phyloP scores from a whole-genome alignment of 2,797 vertebrate genomes.

The Lacerta agilis region DNA sequence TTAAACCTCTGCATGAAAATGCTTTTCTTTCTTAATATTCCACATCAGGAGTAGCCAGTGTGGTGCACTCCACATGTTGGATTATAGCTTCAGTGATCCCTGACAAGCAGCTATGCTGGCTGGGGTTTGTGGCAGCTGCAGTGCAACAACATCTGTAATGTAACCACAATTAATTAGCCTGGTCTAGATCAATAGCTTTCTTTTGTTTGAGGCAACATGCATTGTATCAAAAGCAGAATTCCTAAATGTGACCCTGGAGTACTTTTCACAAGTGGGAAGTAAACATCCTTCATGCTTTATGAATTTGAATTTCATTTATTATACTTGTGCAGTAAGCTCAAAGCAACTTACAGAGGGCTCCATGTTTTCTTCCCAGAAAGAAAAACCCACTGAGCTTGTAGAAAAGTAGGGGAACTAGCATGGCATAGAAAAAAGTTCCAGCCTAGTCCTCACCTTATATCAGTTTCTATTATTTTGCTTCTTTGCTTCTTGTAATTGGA shows the following conservation, averaged over 20 bases:
- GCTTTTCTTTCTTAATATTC: neutral
- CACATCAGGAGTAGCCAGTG: neutral
- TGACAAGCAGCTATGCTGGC: neutral
- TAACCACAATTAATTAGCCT: neutral
- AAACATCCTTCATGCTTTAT: neutral
- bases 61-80: neutral
- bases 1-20: neutral
- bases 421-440: neutral
- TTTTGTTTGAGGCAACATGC: neutral
- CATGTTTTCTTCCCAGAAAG: neutral
- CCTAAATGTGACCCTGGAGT: neutral
- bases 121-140: neutral
- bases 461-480: neutral
- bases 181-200: neutral
- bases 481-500: neutral
- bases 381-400: neutral
- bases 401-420: neutral
- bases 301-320: neutral
- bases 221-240: neutral
- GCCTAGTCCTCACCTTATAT: neutral
- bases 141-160: neutral
- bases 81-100: neutral
- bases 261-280: neutral
- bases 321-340: neutral
- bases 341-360: neutral